Percentiles rank a stretch among this genome's conserved stretches.
These are phyloP conservation scores for Dolichotis patagonum DNA, from an alignment of 2,113 vertebrate species.

Conservation along the genomic window DNA sequence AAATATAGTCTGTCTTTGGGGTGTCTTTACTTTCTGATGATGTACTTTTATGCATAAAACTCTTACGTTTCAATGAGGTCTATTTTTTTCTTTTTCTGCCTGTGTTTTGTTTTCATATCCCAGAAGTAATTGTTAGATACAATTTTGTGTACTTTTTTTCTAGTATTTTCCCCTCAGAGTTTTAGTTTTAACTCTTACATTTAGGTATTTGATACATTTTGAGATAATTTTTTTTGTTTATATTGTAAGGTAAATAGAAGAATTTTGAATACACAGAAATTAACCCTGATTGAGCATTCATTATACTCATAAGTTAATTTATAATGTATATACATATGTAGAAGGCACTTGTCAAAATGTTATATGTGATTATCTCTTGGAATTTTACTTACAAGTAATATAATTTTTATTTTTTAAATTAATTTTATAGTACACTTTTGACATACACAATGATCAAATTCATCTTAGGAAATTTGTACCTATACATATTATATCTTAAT, in stretches of 20 bases:
- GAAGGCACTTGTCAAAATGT: background rate
- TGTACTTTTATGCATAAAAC: background rate
- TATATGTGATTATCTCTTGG: background rate
- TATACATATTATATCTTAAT: background rate
- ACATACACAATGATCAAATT: background rate
- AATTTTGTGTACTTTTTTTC: background rate
- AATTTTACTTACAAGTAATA: background rate
- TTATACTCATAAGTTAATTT: background rate
- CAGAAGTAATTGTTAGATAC: background rate
- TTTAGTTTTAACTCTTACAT: background rate
- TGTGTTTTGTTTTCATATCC: background rate
- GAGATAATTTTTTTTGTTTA: background rate
- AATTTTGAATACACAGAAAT: background rate
- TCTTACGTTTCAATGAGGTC: background rate
- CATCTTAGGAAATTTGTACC: background rate
- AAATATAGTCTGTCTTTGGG: background rate
- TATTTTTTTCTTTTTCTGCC: background rate
- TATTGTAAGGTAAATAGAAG: background rate
- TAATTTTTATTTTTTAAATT: slow-evolving; percentile 16
- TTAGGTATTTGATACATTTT: background rate
- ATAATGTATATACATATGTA: background rate
- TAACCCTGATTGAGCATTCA: background rate
- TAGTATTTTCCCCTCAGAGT: background rate
- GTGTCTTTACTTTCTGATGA: background rate
- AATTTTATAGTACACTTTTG: background rate